Percentiles rank a stretch among this genome's conserved stretches.
These are phyloP conservation scores for Galagoides demidoff DNA, from an alignment of 2,797 vertebrate genomes.

Conservation along the genomic window DNA sequence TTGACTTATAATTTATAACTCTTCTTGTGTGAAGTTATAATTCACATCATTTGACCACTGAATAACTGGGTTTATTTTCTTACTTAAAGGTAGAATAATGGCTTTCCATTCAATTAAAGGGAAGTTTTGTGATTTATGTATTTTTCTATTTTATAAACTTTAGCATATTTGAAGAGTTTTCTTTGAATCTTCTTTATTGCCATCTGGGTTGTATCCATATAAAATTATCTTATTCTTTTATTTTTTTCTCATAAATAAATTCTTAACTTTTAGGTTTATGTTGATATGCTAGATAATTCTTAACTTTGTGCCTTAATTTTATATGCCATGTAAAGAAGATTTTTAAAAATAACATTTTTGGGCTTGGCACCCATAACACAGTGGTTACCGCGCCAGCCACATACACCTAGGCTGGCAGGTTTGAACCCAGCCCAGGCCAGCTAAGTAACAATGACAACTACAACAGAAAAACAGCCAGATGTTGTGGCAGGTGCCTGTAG, in stretches of 20 bases:
- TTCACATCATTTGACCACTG: neutral
- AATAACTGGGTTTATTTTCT: constrained; percentile 26
- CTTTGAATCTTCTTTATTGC: constrained; percentile 4
- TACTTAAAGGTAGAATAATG: neutral
- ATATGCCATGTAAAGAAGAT: neutral
- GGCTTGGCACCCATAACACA: no score
- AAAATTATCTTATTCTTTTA: neutral
- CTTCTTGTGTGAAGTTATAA: neutral
- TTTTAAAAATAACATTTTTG: neutral
- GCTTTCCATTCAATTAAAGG: neutral
- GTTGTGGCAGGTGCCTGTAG: no score
- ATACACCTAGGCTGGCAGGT: no score
- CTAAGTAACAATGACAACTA: no score
- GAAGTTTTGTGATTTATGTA: neutral
- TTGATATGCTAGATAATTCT: neutral
- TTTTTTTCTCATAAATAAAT: neutral
- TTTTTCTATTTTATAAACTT: constrained; percentile 4
- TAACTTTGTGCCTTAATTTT: neutral
- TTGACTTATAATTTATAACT: constrained; percentile 31
- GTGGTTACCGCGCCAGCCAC: no score
- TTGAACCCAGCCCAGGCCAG: no score
- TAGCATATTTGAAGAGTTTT: constrained; percentile 37
- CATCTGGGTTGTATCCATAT: neutral
- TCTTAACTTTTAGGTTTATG: neutral
- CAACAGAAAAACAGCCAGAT: no score